These are phyloP conservation scores for Allophyes oxyacanthae DNA, from an alignment of 2,888 invertebrate species.

Conservation along the genomic window DNA sequence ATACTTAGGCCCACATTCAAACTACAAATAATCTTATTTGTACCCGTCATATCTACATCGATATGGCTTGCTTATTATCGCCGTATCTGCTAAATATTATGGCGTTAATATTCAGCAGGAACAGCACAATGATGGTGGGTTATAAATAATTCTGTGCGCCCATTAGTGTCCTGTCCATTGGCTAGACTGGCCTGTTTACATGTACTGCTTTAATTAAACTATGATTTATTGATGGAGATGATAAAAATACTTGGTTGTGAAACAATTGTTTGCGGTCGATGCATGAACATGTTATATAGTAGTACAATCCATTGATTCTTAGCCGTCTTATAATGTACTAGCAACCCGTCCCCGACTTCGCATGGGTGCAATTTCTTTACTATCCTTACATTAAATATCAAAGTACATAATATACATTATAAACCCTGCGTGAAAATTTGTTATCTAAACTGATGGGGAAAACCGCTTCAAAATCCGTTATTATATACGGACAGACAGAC, in stretches of 20 bases:
- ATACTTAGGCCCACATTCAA: not conserved
- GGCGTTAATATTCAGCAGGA: no score
- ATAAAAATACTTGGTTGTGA: conserved; percentile 32
- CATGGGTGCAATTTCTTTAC: no score
- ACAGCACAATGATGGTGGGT: not conserved
- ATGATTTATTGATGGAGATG: conserved; percentile 37
- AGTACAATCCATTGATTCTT: no score
- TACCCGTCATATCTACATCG: conserved; percentile 20
- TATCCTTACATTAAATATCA: no score
- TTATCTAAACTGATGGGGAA: no score
- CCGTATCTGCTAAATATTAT: conserved; percentile 22
- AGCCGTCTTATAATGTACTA: no score
- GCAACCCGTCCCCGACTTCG: no score
- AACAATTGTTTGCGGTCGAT: not conserved
- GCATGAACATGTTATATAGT: not conserved
- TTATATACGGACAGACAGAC: no score
- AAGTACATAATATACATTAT: no score
- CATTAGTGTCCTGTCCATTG: conserved; percentile 48
- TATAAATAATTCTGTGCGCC: conserved; percentile 50
- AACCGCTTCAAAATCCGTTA: no score
- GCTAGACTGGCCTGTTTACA: conserved; percentile 48
- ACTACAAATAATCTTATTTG: conserved; percentile 21
- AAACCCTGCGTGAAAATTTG: no score
- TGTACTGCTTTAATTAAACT: conserved; percentile 43
- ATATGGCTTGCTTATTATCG: conserved; percentile 22